Conservation (phyloP, 2,888 invertebrate genomes). For the Lysandra coridon region DNA sequence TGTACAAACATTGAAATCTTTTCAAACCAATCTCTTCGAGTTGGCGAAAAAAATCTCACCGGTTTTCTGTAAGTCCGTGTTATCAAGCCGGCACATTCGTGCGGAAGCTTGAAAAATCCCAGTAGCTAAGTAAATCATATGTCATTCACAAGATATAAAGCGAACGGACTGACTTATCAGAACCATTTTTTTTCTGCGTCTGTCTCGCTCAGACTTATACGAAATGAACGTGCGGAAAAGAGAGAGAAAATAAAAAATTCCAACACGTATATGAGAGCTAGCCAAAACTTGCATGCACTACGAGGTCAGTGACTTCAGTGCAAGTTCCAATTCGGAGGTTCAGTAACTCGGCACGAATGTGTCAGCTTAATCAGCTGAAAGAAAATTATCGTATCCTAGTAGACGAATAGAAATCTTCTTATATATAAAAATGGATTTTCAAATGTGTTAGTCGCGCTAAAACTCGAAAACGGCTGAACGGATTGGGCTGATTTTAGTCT, state of each 20-base stretch:
- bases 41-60: not conserved
- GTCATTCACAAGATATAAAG: conserved; percentile 31
- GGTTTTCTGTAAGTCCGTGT: not conserved
- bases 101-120: no score
- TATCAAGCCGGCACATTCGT: not conserved
- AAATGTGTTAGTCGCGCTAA: no score
- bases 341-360: not conserved
- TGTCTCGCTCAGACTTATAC: conserved; percentile 48
- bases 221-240: conserved; percentile 49
- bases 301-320: conserved; percentile 55
- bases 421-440: no score
- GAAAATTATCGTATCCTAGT: no score
- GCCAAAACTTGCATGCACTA: conserved; percentile 63
- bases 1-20: no score
- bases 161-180: conserved; percentile 45
- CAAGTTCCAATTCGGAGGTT: conserved; percentile 45
- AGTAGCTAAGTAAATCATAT: not conserved
- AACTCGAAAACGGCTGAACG: no score
- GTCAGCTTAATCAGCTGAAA: not conserved
- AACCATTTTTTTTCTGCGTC: conserved; percentile 46
- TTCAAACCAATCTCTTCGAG: no score
- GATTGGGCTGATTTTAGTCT: no score
- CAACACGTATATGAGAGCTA: conserved; percentile 68
- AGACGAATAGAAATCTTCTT: no score
- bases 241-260: conserved; percentile 67